These are phyloP conservation scores for Anoplius nigerrimus DNA, from an alignment of 2,888 invertebrate genomes.

Conservation along the genomic window DNA sequence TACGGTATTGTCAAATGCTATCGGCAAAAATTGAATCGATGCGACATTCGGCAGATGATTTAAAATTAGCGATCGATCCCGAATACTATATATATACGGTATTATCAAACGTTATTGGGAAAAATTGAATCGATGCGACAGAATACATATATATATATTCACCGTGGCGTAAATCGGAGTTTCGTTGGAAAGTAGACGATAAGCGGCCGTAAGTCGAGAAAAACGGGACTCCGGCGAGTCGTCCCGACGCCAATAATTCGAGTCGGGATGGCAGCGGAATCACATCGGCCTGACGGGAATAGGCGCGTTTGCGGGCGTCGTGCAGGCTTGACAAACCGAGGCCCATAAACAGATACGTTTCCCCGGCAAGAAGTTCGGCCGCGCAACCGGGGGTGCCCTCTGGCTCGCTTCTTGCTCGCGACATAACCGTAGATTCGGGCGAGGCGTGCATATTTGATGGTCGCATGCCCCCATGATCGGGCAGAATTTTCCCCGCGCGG, in stretches of 20 bases:
- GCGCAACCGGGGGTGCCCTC: constrained; percentile 23
- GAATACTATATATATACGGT: too few relatives aligned
- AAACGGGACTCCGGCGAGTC: background rate
- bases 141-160: too few relatives aligned
- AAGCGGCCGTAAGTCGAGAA: background rate
- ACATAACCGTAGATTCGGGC: constrained; percentile 74
- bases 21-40: too few relatives aligned
- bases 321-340: constrained; percentile 68
- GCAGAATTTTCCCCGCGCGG: constrained; percentile 73
- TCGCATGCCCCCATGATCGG: constrained; percentile 72
- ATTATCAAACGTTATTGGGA: too few relatives aligned
- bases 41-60: too few relatives aligned
- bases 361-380: constrained; percentile 20
- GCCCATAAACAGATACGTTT: constrained; percentile 60
- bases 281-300: too few relatives aligned
- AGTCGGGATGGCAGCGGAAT: too few relatives aligned
- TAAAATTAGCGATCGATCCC: too few relatives aligned
- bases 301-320: background rate
- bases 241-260: too few relatives aligned
- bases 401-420: constrained; percentile 53
- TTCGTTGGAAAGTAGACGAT: background rate
- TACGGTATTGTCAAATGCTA: too few relatives aligned
- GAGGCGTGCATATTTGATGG: constrained; percentile 73
- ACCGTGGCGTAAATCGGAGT: too few relatives aligned
- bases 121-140: too few relatives aligned